phyloP scores from a whole-genome alignment of 1,140 invertebrate species.

The Drosophila setifemur region DNA sequence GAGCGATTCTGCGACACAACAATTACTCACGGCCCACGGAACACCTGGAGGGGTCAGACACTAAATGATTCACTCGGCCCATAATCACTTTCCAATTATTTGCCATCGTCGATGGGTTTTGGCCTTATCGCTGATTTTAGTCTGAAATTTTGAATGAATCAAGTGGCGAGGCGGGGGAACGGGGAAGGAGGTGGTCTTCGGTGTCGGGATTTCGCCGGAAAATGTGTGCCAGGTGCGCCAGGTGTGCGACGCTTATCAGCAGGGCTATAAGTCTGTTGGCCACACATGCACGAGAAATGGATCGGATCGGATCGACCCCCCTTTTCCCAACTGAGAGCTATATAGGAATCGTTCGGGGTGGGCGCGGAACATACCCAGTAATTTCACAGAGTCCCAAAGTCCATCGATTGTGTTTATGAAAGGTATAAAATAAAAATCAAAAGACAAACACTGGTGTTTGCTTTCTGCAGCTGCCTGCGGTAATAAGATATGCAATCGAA shows the following conservation, averaged over 20 bases:
- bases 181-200: neutral
- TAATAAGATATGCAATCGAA: neutral
- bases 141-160: constrained; percentile 52
- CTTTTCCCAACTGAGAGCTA: neutral
- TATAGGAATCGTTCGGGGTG: constrained; percentile 9
- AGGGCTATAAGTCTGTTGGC: constrained; percentile 13
- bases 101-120: constrained; percentile 4
- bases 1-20: constrained; percentile 7
- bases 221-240: constrained; percentile 41
- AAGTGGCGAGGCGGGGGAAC: neutral
- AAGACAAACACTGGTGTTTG: neutral
- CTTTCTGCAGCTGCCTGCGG: neutral
- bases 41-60: constrained; percentile 46
- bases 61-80: constrained; percentile 34
- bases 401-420: constrained; percentile 11
- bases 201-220: neutral
- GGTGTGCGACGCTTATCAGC: constrained; percentile 53
- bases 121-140: constrained; percentile 28
- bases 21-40: constrained; percentile 23
- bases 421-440: constrained; percentile 1
- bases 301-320: neutral
- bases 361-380: constrained; percentile 13
- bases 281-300: constrained; percentile 18
- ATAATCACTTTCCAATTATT: constrained; percentile 4
- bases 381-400: constrained; percentile 20